Evolutionary conservation across 1,140 invertebrate genomes (phyloP), one percentile per base, ranked within the genome.

Genomic region (Ceratosolen solmsi): DNA sequence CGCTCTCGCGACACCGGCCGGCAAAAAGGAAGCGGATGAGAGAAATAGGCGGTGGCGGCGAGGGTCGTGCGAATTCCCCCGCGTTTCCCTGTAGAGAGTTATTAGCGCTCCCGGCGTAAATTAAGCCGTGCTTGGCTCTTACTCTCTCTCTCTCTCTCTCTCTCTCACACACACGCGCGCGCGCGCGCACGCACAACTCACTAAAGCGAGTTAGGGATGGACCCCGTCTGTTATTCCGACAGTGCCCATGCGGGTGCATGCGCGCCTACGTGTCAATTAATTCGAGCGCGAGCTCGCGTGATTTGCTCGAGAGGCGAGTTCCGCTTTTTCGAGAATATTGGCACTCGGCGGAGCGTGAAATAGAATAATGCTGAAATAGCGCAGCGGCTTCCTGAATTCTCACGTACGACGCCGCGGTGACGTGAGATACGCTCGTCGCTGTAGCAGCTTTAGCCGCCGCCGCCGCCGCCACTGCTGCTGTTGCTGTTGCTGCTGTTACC

Each of bases 281-380:
- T 75, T 56, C 73, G 79, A 36, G 65, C 25, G 30, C 22, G 41
- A 13, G 27, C 30, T 41, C 22, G 36, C 13, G 56, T 4, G 76
- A 70, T 63, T 25, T 3, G 22, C 58, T 60, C 58, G 25, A 27
- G 25, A 27, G 30, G 27, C 46, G 60, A 51, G 70, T 15, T 46
- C 0, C 36, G 80, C 80, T 76, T 82, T 82, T 82, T 82, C 80
- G 80, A 82, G 80, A 77, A 82, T 82, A 82, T 82, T 38, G 82
- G 41, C 49, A 56, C 56, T 74, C 71, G 82, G 71, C 82, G 60
- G 71, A 79, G 70, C 82, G 82, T 83, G 82, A 83, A 83, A 83
- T 83, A 76, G 71, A 83, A 83, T 82, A 56, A 83, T 41, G 76
- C 82, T 75, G 71, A 83, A 83, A 83, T 83, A 83, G 76, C 60